A percentile compares a stretch with the other conserved stretches of the same genome.
phyloP scores from a whole-genome alignment of 2,888 invertebrate genomes.

The Falcaria lacertinaria region DNA sequence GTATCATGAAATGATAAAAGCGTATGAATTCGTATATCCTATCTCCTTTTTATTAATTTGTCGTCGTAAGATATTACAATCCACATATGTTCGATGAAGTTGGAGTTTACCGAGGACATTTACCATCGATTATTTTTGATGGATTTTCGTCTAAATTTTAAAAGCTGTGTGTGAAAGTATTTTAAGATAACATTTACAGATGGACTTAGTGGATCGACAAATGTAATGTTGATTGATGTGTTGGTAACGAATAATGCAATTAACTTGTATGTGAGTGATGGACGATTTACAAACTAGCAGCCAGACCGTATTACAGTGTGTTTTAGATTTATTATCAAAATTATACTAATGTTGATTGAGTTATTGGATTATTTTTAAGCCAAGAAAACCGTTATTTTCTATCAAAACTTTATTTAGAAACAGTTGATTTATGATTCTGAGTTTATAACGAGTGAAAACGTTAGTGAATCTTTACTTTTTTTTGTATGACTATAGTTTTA shows the following conservation, averaged over 20 bases:
- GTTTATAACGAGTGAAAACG: constrained; percentile 32
- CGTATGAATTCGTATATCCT: too few relatives aligned
- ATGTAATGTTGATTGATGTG: too few relatives aligned
- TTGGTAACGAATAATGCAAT: not conserved
- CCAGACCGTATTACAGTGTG: not conserved
- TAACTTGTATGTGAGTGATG: not conserved
- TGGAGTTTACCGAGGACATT: too few relatives aligned
- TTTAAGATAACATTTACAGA: too few relatives aligned
- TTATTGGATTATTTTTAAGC: constrained; percentile 10
- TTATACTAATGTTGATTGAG: not conserved
- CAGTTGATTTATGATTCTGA: constrained; percentile 21
- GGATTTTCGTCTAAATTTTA: too few relatives aligned
- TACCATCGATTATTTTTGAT: too few relatives aligned
- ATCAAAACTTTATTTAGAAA: constrained; percentile 18
- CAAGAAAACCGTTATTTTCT: constrained; percentile 7
- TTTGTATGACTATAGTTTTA: constrained; percentile 35
- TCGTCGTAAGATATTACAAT: too few relatives aligned
- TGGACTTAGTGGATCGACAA: too few relatives aligned
- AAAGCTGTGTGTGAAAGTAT: too few relatives aligned
- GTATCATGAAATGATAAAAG: too few relatives aligned
- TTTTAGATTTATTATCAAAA: not conserved
- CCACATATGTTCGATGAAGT: too few relatives aligned
- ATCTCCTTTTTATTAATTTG: not conserved
- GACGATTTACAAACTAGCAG: not conserved
- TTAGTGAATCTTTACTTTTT: constrained; percentile 32